Evolutionary conservation across 2,113 vertebrate species (phyloP), one percentile per base, ranked within the genome.

Genomic region (Nycticryphes semicollaris): DNA sequence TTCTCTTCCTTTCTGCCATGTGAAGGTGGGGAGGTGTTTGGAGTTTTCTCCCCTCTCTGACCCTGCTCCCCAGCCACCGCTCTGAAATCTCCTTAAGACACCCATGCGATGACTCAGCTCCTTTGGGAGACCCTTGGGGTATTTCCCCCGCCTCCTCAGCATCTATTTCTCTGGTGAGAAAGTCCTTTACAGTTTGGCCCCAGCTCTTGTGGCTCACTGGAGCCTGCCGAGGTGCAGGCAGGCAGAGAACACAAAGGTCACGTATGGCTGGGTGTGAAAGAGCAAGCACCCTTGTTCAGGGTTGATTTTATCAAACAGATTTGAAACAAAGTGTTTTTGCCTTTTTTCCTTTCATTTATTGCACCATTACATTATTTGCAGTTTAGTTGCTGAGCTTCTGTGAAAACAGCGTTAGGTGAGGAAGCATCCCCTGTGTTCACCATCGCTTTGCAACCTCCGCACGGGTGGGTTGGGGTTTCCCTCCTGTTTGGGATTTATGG

Each of bases 121-220:
- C 25, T 66, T 16, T 43, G 74, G 89, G 96, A 92, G 68, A 73
- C 78, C 82, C 64, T 68, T 75, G 41, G 92, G 95, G 87, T 92
- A 79, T 96, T 96, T 91, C 89, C 91, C 57, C 77, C 7, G 0
- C 62, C 45, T 93, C 75, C 67, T 6, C 77, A 67, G 27, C 43
- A 64, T n/a, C 12, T 0, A 10, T 75, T 91, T 94, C 73, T 93
- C 37, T 2, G 3, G 25, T 94, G 90, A 94, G 89, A 96, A 94
- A 91, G 74, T 93, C 84, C 41, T 91, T 27, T 56, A 48, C 20
- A 13, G n/a, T 54, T 73, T 73, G 28, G 10, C 64, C 62, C 73
- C 3, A 0, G 39, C 33, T 90, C 28, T 17, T 82, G 77, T 67
- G 70, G 67, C 68, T 97, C 60, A 77, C 69, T 35, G 72, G 63